These are phyloP conservation scores for Hycleus cichorii DNA, from an alignment of 1,140 invertebrate genomes.

Conservation along the genomic window DNA sequence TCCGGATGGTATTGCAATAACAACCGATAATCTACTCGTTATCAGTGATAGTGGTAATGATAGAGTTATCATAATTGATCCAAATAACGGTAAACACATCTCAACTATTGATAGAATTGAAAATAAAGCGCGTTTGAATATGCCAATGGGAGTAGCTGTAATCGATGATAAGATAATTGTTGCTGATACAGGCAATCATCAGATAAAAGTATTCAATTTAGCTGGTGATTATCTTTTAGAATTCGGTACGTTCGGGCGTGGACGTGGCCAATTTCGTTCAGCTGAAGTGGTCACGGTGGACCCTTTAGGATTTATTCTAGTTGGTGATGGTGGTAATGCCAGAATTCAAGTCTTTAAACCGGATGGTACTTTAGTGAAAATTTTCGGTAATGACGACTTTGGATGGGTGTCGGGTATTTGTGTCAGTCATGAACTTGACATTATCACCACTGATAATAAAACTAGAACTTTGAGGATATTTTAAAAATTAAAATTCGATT, in stretches of 20 bases:
- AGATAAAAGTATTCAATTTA: conserved; percentile 50
- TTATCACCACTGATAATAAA: conserved; percentile 64
- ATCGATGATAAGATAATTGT: conserved; percentile 46
- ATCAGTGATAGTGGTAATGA: conserved; percentile 73
- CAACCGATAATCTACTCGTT: conserved; percentile 48
- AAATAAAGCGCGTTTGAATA: conserved; percentile 50
- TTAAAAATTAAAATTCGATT: conserved; percentile 32
- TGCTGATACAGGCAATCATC: conserved; percentile 58
- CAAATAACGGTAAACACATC: conserved; percentile 42
- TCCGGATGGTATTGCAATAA: conserved; percentile 63
- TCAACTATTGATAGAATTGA: conserved; percentile 42
- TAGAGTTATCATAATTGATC: conserved; percentile 49
- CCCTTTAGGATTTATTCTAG: conserved; percentile 61
- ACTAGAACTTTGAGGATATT: conserved; percentile 65
- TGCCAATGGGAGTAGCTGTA: conserved; percentile 62
- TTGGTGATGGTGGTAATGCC: conserved; percentile 71
- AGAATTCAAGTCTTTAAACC: conserved; percentile 66
- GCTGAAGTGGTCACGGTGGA: conserved; percentile 64
- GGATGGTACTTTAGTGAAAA: conserved; percentile 53
- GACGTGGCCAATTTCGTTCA: conserved; percentile 56
- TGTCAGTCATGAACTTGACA: conserved; percentile 54
- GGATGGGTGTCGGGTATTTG: conserved; percentile 64
- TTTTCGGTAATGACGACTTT: conserved; percentile 63
- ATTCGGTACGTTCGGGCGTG: conserved; percentile 53
- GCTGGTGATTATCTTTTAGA: conserved; percentile 46